A percentile compares a stretch with the other conserved stretches of the same genome.
These are phyloP conservation scores for Allophyes oxyacanthae DNA, from an alignment of 2,888 invertebrate genomes.

Conservation along the genomic window DNA sequence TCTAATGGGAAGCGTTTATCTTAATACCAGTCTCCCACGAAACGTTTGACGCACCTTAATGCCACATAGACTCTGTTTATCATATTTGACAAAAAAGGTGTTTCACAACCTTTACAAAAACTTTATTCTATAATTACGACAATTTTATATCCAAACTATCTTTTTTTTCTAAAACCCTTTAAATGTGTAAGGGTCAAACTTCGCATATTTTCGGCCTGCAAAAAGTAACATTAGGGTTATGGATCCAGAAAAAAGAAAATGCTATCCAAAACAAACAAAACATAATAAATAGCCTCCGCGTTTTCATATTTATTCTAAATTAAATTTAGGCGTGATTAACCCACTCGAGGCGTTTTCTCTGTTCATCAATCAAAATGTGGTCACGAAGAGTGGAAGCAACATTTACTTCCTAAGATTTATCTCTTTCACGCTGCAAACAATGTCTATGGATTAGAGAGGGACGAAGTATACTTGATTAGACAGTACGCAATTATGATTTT, in stretches of 20 bases:
- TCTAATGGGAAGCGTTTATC: conserved; percentile 86
- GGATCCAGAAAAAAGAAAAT: conserved; percentile 64
- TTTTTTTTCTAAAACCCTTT: conserved; percentile 38
- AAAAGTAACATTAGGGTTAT: conserved; percentile 58
- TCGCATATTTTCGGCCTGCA: conserved; percentile 50
- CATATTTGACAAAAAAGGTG: conserved; percentile 67
- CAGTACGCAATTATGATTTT: conserved; percentile 78
- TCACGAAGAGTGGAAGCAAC: conserved; percentile 75
- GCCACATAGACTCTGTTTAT: conserved; percentile 54
- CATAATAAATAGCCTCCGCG: conserved; percentile 73
- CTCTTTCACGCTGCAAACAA: conserved; percentile 64
- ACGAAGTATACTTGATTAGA: conserved; percentile 74
- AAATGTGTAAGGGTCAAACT: conserved; percentile 50
- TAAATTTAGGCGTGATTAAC: conserved; percentile 88
- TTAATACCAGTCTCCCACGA: conserved; percentile 83
- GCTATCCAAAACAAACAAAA: conserved; percentile 84
- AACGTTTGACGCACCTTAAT: conserved; percentile 83
- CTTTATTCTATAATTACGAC: conserved; percentile 35
- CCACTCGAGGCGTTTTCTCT: conserved; percentile 88
- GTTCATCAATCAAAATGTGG: conserved; percentile 86
- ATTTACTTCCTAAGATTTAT: conserved; percentile 77
- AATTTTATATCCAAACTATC: conserved; percentile 36
- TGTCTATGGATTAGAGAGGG: conserved; percentile 61
- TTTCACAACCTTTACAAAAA: conserved; percentile 41
- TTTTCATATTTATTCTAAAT: conserved; percentile 84